Base-by-base conservation (phyloP, 2,888 invertebrate genomes). In the Rugalucina vietnamica region DNA sequence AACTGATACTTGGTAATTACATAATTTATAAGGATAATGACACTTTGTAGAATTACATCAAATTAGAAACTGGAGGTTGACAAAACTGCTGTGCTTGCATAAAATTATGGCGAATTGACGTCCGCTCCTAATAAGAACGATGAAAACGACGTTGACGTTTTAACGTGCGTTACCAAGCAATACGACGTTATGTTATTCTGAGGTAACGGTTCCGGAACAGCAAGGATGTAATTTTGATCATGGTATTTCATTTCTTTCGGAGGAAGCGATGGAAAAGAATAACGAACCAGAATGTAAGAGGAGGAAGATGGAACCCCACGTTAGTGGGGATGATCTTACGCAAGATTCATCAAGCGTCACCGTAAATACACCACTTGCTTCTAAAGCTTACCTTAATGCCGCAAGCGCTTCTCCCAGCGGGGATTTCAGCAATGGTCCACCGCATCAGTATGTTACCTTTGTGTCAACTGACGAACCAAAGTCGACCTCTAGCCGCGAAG, bases 291-390 rank as follows among this genome's bases (percentile, higher is more conserved):
- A 89, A 83, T 80, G 85, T 60, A 90, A 91, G 76, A 89, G 90
- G 72, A 86, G 91, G 43, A 92, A 91, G 90, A 92, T 93, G 93
- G 92, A 93, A 84, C 90, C 91, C 65, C 91, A 91, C 79, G 91
- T 91, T 18, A 90, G 92, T 77, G 92, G 92, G 57, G 92, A 92
- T 75, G 92, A 90, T 60, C 88, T 88, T 70, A 87, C 88, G 10
- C 88, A 89, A 65, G 89, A 89, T n/a, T 79, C 85, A 60, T 72
- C 79, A 8, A 84, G 77, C 60, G 81, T 84, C 54, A 83, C 86
- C 49, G 82, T 78, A 5, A n/a, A n/a, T n/a, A n/a, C n/a, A n/a
- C 82, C 79, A 1, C 76, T 82, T 32, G 74, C 84, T 2, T 83
- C 85, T 3, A 88, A 88, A 80, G 90, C 91, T 18, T 72, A 90